Evolutionary conservation across 2,888 invertebrate species (phyloP).

Genomic region (Ormia ochracea): DNA sequence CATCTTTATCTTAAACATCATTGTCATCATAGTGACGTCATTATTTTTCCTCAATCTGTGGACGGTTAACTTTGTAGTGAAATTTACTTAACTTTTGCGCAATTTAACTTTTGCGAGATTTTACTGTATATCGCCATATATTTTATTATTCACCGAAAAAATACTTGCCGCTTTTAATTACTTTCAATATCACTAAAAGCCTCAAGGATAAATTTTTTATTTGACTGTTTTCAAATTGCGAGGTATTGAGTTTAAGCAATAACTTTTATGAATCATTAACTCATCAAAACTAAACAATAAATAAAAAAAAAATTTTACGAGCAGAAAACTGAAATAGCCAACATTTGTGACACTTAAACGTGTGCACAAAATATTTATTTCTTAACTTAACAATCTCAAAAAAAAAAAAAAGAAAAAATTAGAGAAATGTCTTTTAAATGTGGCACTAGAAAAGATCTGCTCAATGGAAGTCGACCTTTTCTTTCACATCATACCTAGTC

Average conservation of each 20-base stretch:
- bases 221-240: neutral
- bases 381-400: too few relatives aligned
- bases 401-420: neutral
- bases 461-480: neutral
- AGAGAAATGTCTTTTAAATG: neutral
- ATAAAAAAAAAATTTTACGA: neutral
- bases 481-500: neutral
- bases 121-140: too few relatives aligned
- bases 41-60: too few relatives aligned
- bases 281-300: neutral
- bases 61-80: too few relatives aligned
- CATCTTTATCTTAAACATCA: too few relatives aligned
- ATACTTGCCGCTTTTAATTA: constrained; percentile 3
- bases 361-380: too few relatives aligned
- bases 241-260: neutral
- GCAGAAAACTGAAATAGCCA: neutral
- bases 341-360: neutral
- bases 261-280: neutral
- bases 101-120: too few relatives aligned
- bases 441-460: neutral
- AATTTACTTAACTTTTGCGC: too few relatives aligned
- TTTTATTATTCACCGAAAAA: too few relatives aligned
- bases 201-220: constrained; percentile 16
- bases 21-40: too few relatives aligned
- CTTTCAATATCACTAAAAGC: constrained; percentile 8